phyloP scores from a whole-genome alignment of 2,113 vertebrate species.

The Prinia subflava region DNA sequence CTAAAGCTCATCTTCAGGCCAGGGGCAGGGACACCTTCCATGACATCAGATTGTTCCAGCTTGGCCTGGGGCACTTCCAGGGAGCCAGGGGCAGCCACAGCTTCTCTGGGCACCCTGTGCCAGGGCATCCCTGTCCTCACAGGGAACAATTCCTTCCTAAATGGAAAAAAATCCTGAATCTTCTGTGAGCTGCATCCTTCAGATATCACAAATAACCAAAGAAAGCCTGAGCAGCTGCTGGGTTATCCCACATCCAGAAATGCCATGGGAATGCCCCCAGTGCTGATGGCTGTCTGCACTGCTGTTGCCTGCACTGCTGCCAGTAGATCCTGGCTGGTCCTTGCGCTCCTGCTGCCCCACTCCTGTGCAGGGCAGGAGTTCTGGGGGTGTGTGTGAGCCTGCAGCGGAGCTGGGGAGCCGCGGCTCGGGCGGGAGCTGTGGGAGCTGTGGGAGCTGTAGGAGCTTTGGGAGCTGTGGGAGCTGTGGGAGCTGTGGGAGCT shows the following conservation, averaged over 20 bases:
- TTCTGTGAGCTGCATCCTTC: background rate
- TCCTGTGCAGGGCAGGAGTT: too few relatives aligned
- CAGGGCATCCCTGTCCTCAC: accelerated
- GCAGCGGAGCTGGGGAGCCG: too few relatives aligned
- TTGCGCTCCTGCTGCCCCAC: too few relatives aligned
- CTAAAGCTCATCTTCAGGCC: background rate
- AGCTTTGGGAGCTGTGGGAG: too few relatives aligned
- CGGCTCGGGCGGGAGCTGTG: too few relatives aligned
- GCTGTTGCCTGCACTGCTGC: accelerated
- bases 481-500: too few relatives aligned
- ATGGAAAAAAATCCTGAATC: background rate
- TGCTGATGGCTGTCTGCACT: accelerated
- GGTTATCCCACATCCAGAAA: background rate
- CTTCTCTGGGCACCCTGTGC: background rate
- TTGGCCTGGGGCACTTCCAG: background rate
- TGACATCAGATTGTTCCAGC: background rate
- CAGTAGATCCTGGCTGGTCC: accelerated
- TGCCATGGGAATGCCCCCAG: accelerated
- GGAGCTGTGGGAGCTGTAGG: too few relatives aligned
- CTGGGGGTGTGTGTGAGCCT: too few relatives aligned
- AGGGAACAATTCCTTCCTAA: background rate
- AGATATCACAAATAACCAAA: accelerated
- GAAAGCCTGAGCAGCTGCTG: background rate
- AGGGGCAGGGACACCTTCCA: background rate
- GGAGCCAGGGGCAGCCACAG: background rate